phyloP scores from a whole-genome alignment of 1,140 invertebrate species.

The Pentalonia nigronervosa region DNA sequence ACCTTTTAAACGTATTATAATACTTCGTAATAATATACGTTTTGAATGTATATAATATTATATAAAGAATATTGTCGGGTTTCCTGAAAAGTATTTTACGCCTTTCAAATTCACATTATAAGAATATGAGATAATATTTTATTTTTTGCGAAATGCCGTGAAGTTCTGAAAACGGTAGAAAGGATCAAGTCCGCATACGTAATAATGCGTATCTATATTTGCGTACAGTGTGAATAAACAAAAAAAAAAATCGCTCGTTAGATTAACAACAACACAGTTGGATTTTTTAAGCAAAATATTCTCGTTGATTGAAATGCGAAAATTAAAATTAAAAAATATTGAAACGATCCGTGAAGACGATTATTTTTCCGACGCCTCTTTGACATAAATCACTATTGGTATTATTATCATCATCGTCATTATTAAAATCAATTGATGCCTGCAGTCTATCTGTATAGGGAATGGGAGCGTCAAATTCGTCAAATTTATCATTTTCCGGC shows the following conservation, averaged over 20 bases:
- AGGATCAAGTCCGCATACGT: neutral
- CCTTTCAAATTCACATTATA: neutral
- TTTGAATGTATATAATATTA: neutral
- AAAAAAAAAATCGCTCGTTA: neutral
- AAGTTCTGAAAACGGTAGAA: neutral
- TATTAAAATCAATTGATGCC: neutral
- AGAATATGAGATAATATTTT: neutral
- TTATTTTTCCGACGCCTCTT: neutral
- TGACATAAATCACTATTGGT: neutral
- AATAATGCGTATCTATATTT: neutral
- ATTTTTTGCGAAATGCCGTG: neutral
- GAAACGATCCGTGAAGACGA: neutral
- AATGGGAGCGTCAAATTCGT: neutral
- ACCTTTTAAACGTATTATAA: neutral
- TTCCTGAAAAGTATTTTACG: neutral
- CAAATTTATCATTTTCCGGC: neutral
- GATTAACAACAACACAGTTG: neutral
- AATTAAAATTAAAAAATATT: neutral
- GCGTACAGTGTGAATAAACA: neutral
- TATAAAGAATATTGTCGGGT: neutral
- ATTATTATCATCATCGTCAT: neutral
- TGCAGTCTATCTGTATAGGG: neutral
- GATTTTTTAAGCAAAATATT: neutral
- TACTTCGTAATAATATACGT: neutral
- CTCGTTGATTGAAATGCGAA: neutral